phyloP scores from a whole-genome alignment of 2,888 invertebrate species.

The Lasioglossum calceatum region DNA sequence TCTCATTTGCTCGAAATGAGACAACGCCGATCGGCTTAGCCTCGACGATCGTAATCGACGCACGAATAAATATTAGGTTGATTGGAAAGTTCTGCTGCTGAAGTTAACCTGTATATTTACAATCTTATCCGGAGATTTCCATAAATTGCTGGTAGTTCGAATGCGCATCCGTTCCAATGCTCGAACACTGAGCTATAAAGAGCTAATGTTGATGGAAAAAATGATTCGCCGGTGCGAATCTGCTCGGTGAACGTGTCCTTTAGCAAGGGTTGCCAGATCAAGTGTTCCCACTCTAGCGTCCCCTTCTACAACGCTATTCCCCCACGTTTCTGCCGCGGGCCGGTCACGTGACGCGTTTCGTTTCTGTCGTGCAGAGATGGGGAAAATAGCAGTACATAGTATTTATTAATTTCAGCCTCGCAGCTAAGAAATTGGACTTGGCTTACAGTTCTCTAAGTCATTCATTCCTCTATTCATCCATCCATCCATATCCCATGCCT shows the following conservation, averaged over 20 bases:
- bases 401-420: no score
- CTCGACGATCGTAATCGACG: not conserved
- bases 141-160: not conserved
- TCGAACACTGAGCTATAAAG: not conserved
- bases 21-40: not conserved
- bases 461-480: no score
- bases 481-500: no score
- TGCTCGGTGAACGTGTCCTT: not conserved
- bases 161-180: not conserved
- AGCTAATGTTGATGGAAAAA: not conserved
- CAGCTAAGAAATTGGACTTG: no score
- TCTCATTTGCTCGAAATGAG: slow-evolving; percentile 17
- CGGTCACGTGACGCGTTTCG: no score
- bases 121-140: not conserved
- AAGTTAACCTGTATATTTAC: not conserved
- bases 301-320: no score
- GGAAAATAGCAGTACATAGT: no score
- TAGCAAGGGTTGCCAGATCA: no score
- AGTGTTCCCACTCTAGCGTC: no score
- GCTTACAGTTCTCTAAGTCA: no score
- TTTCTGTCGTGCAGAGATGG: no score
- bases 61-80: slow-evolving; percentile 12
- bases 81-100: not conserved
- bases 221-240: not conserved
- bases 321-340: no score